A percentile compares a stretch with the other conserved stretches of the same genome.
These are phyloP conservation scores for Aurelia aurita DNA, from an alignment of 30 jellyfish, hydroid and myxozoan genomes.

Conservation along the genomic window DNA sequence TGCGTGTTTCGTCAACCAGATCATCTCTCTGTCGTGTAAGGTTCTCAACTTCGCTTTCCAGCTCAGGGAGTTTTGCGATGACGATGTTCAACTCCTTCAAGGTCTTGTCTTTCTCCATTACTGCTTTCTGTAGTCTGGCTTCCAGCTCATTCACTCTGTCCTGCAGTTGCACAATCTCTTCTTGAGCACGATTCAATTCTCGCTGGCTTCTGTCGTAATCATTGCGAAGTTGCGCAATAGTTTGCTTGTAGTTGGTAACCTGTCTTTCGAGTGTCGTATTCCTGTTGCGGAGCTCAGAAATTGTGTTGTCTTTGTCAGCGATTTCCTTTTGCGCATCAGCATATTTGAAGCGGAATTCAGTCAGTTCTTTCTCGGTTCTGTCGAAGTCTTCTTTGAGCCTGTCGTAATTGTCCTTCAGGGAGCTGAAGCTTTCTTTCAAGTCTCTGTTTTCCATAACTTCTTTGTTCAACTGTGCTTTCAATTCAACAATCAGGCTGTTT, in stretches of 20 bases:
- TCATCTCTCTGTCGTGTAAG: constrained; percentile 73
- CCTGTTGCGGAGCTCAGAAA: constrained; percentile 82
- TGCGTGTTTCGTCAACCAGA: constrained; percentile 69
- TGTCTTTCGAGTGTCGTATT: constrained; percentile 77
- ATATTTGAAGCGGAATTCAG: constrained; percentile 87
- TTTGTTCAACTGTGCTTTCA: constrained; percentile 78
- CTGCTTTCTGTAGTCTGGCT: constrained; percentile 81
- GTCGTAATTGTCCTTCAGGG: constrained; percentile 51
- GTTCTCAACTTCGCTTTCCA: constrained; percentile 82
- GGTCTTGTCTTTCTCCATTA: constrained; percentile 82
- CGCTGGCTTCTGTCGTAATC: constrained; percentile 95
- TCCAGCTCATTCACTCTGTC: constrained; percentile 76
- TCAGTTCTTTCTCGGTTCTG: constrained; percentile 86
- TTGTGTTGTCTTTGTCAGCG: constrained; percentile 82
- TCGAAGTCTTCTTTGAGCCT: constrained; percentile 83
- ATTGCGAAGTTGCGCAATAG: constrained; percentile 70
- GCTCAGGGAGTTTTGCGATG: constrained; percentile 76
- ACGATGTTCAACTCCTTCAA: constrained; percentile 76
- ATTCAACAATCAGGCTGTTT: constrained; percentile 66
- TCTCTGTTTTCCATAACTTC: constrained; percentile 84
- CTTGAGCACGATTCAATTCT: constrained; percentile 88
- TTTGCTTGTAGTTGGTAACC: constrained; percentile 82
- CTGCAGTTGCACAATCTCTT: constrained; percentile 83
- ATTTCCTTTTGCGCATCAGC: constrained; percentile 89
- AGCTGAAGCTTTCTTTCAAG: constrained; percentile 79